phyloP scores from a whole-genome alignment of 2,113 vertebrate species.

The Xiphias gladius region DNA sequence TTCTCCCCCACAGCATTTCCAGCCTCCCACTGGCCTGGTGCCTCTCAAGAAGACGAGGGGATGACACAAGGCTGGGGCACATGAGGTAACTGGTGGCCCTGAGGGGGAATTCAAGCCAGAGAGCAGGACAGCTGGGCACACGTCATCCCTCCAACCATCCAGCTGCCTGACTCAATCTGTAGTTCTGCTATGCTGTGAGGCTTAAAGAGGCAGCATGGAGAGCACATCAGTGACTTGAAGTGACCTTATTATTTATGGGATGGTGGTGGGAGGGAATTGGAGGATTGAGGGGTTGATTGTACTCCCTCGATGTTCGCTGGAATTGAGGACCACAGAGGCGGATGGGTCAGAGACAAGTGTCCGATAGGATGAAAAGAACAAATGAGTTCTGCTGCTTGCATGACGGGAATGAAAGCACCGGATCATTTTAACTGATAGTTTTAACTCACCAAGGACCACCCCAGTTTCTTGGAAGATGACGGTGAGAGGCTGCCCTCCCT shows the following conservation, averaged over 20 bases:
- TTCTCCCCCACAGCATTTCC: constrained; percentile 7
- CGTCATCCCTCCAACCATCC: constrained; percentile 48
- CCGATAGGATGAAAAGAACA: constrained; percentile 23
- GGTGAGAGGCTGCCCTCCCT: not conserved
- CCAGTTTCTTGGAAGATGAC: not conserved
- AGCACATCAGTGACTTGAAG: constrained; percentile 39
- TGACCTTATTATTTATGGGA: constrained; percentile 66
- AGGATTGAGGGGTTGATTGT: constrained; percentile 41
- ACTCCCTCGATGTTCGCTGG: constrained; percentile 17
- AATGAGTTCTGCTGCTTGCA: not conserved
- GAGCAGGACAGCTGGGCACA: constrained; percentile 51
- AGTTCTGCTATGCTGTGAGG: constrained; percentile 48
- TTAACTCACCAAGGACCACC: constrained; percentile 23
- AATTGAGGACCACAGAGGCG: constrained; percentile 28
- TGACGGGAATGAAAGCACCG: constrained; percentile 40
- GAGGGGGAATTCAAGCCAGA: constrained; percentile 43
- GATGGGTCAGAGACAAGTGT: constrained; percentile 29
- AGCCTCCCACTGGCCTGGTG: constrained; percentile 18
- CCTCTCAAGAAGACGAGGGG: constrained; percentile 10
- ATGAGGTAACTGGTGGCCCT: constrained; percentile 41
- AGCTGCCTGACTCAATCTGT: constrained; percentile 57
- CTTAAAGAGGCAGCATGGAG: constrained; percentile 58
- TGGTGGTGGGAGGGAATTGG: constrained; percentile 18
- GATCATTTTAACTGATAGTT: constrained; percentile 26
- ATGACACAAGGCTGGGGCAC: constrained; percentile 32